Conservation (phyloP, 2,797 vertebrate genomes). For the Enteromius afrohamiltoni region DNA sequence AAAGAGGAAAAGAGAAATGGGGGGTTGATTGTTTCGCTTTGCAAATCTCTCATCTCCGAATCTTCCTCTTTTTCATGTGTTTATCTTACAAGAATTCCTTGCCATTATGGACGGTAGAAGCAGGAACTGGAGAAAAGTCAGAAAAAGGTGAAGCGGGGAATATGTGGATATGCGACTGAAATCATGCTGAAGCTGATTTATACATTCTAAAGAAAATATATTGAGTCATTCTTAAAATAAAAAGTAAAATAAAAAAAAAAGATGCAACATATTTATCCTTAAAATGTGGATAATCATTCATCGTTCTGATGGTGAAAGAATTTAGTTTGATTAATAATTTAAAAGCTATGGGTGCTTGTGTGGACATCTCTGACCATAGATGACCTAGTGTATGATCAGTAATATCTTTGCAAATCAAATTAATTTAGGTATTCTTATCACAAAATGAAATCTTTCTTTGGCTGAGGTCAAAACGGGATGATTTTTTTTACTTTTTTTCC, state of each 20-base stretch:
- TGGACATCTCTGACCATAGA: background rate
- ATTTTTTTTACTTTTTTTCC: background rate
- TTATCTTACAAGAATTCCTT: slow-evolving; percentile 53
- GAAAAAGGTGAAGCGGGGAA: slow-evolving; percentile 16
- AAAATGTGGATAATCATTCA: background rate
- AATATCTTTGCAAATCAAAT: slow-evolving; percentile 1
- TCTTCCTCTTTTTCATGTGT: slow-evolving; percentile 26
- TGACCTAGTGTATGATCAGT: background rate
- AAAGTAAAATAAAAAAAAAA: background rate
- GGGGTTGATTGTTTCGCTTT: slow-evolving; percentile 66
- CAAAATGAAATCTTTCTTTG: slow-evolving; percentile 14
- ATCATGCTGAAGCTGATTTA: background rate
- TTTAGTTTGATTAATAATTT: background rate
- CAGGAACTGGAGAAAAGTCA: slow-evolving; percentile 16
- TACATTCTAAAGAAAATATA: background rate
- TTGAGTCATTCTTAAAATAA: background rate
- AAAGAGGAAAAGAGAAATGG: slow-evolving; percentile 34
- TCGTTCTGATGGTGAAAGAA: background rate
- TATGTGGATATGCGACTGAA: background rate
- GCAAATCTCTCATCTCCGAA: slow-evolving; percentile 66
- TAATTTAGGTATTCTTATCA: background rate
- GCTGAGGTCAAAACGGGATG: slow-evolving; percentile 8
- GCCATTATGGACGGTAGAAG: slow-evolving; percentile 41
- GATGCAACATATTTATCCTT: background rate
- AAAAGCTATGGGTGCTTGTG: background rate